Percentiles rank a stretch among this genome's conserved stretches.
Conservation (phyloP, 2,113 vertebrate genomes). For the Platysternon megacephalum region DNA sequence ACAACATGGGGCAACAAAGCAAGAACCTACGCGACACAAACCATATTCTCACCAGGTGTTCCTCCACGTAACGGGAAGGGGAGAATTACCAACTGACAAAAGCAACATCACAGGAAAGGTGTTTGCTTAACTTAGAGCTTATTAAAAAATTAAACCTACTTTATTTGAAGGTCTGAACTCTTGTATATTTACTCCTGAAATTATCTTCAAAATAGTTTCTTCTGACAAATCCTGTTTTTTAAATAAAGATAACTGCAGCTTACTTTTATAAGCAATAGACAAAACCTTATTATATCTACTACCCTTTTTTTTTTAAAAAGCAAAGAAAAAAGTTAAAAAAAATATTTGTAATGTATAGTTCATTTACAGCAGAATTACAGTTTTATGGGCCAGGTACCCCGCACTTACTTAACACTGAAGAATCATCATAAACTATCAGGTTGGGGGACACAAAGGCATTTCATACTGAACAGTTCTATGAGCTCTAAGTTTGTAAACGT, state of each 20-base stretch:
- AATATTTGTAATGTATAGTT: neutral
- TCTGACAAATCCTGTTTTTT: conserved; percentile 85
- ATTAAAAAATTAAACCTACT: conserved; percentile 74
- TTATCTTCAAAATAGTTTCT: conserved; percentile 82
- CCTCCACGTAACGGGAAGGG: neutral
- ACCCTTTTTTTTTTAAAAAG: neutral
- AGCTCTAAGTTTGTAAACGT: neutral
- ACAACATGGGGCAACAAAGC: neutral
- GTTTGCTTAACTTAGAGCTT: neutral
- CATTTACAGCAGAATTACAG: neutral
- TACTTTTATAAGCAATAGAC: neutral
- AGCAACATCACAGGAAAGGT: neutral
- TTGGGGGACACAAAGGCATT: neutral
- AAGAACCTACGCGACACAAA: neutral
- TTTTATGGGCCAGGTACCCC: neutral
- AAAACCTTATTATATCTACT: neutral
- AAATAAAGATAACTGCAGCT: neutral
- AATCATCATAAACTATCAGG: neutral
- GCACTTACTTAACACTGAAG: neutral
- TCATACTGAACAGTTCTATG: neutral
- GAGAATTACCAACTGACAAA: neutral
- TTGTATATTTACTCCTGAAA: conserved; percentile 86
- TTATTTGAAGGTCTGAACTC: conserved; percentile 94
- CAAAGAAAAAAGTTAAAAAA: neutral
- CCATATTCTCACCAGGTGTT: neutral